phyloP scores from a whole-genome alignment of 2,113 vertebrate genomes.

The Hydrochoerus hydrochaeris region DNA sequence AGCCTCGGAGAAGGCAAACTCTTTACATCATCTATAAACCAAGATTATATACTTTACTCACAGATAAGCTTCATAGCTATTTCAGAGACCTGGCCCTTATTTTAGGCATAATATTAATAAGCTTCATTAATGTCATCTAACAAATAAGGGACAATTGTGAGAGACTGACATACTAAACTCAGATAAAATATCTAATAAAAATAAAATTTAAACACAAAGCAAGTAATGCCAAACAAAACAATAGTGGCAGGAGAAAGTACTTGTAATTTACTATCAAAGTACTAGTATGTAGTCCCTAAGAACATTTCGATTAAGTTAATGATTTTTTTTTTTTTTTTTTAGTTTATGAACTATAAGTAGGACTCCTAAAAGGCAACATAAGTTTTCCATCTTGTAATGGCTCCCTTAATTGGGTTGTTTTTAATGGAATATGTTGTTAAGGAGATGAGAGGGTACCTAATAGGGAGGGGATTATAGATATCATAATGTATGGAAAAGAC shows the following conservation, averaged over 20 bases:
- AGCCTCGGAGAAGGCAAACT: background rate
- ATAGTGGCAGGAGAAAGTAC: background rate
- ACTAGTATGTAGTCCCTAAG: background rate
- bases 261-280: constrained; percentile 31
- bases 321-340: background rate
- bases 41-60: background rate
- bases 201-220: constrained; percentile 5
- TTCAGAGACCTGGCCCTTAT: too few species aligned
- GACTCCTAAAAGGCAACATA: constrained; percentile 23
- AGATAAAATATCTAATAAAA: background rate
- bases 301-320: constrained; percentile 35
- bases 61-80: background rate
- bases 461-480: constrained; percentile 37
- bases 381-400: constrained; percentile 36
- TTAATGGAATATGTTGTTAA: constrained; percentile 50
- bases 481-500: constrained; percentile 10
- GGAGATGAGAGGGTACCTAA: constrained; percentile 31
- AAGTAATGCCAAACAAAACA: background rate
- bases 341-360: background rate
- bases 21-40: background rate
- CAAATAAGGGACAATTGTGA: constrained; percentile 12
- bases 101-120: background rate
- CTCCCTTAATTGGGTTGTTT: background rate
- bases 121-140: constrained; percentile 29
- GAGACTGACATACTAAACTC: background rate